Conservation (phyloP, 2,888 invertebrate species). For the Eurois occulta region DNA sequence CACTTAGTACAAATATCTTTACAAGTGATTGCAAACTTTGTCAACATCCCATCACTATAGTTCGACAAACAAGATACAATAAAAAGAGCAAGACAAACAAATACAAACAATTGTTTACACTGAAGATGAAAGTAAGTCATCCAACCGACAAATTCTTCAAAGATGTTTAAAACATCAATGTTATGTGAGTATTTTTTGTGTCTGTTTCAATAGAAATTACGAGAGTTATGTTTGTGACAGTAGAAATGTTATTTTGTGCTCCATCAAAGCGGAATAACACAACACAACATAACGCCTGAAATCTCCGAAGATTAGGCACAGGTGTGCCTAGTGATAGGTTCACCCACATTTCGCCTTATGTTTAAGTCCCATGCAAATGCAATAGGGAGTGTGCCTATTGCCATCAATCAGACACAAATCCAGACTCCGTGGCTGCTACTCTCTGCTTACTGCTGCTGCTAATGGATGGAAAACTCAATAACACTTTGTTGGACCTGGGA, state of each 20-base stretch:
- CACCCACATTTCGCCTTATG: neutral
- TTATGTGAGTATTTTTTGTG: neutral
- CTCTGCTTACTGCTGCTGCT: neutral
- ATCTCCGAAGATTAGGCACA: neutral
- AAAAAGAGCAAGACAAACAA: constrained; percentile 47
- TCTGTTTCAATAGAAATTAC: neutral
- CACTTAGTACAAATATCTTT: constrained; percentile 23
- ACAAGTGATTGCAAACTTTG: constrained; percentile 47
- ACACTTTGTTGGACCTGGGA: neutral
- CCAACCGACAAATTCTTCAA: constrained; percentile 50
- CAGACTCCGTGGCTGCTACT: neutral
- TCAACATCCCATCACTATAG: constrained; percentile 44
- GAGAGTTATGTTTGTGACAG: neutral
- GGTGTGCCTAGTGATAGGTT: neutral
- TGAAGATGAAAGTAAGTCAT: constrained; percentile 50
- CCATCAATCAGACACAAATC: neutral
- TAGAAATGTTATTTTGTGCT: neutral
- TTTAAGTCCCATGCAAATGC: neutral
- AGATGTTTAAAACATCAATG: constrained; percentile 47
- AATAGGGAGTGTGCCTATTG: neutral
- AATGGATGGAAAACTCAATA: neutral
- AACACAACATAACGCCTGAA: neutral
- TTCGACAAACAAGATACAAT: constrained; percentile 43
- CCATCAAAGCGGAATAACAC: neutral
- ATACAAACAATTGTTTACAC: constrained; percentile 41